Evolutionary conservation across 2,113 vertebrate genomes (phyloP), one percentile per base, ranked within the genome.

Genomic region (Ramphastos sulfuratus): DNA sequence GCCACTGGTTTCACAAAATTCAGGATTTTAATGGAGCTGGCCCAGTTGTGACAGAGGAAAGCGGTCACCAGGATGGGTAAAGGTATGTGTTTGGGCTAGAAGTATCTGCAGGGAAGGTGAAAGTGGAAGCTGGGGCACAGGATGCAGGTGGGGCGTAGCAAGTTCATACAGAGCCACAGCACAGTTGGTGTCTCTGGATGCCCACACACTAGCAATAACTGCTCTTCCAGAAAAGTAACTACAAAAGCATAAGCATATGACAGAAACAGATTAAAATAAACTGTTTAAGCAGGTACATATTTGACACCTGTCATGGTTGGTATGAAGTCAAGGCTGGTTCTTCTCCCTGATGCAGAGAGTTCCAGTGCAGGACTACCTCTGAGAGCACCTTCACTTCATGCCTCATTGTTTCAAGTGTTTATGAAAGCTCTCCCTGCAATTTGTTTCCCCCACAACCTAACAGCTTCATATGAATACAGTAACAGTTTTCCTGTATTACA

Each of bases 21-120:
- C 28, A 23, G 20, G 13, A 55, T 11, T 64, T 46, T 33, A 12
- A 59, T 75, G 54, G 55, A 50, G 13, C 14, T 67, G 14, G 6
- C 6, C 27, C 9, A 15, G 5, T 3, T 72, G 20, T 35, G 30
- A 69, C 13, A 59, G 42, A 56, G 4, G 14, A 56, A 72, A 42
- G 12, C 16, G 7, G 28, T 11, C 44, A 70, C 15, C 7, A 61
- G 17, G 28, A 33, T 3, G 8, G 15, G 21, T 35, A 71, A 82
- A 70, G 5, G 28, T 12, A 2, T 10, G 6, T 35, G 1, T 10
- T 52, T 13, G 6, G 35, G 2, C 30, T 73, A 21, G 44, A 30
- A 44, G 14, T 52, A 33, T 0, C 0, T 65, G 50, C 55, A 61
- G 52, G 23, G 37, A 55, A 44, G 17, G 9, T 24, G 37, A 4